Base-by-base conservation (phyloP, 1,140 invertebrate genomes). In the Calycopis cecrops region DNA sequence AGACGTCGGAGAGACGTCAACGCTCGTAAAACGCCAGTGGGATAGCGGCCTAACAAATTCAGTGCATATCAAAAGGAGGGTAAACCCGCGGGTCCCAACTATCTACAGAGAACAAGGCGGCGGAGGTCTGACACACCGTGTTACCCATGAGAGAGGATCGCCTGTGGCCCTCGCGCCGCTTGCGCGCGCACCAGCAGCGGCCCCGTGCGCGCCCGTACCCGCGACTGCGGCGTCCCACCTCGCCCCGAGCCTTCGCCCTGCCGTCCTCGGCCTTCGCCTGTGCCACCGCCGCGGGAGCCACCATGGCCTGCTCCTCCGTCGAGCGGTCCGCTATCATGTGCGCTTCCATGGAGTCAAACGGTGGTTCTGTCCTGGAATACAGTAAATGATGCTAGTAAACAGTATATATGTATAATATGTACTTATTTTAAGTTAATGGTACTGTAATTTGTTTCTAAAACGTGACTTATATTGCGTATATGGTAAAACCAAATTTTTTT, bases 101-200 rank as follows among this genome's bases (percentile, higher is more conserved):
- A 34, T 52, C 16, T 40, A 50, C 60, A 67, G 74, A 81, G 77
- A 79, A 77, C 71, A 79, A 73, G 64, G 67, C 69, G 71, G 66
- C 67, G 63, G 66, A 64, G 48, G 67, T 71, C 59, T 74, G 70
- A 85, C 82, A 85, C 78, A 85, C 82, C 82, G 68, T 83, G 82
- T 85, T 83, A 85, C 82, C 82, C 79, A 79, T 82, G 78, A 79
- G 76, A 53, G 73, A 67, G 73, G 72, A 55, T 61, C 81, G 79
- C 70, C 76, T 77, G 55, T 77, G 78, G 72, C 74, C 71, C 67
- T 73, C 62, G 76, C 79, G 79, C 57, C 81, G 73, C 62, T 71
- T 76, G 70, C 82, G 73, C 69, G 78, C 73, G 71, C 81, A 85
- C 78, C 78, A 75, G 59, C 80, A 73, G 69, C 79, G 74, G 53